Base-by-base conservation (phyloP, 2,113 vertebrate genomes). In the Otolemur garnettii region DNA sequence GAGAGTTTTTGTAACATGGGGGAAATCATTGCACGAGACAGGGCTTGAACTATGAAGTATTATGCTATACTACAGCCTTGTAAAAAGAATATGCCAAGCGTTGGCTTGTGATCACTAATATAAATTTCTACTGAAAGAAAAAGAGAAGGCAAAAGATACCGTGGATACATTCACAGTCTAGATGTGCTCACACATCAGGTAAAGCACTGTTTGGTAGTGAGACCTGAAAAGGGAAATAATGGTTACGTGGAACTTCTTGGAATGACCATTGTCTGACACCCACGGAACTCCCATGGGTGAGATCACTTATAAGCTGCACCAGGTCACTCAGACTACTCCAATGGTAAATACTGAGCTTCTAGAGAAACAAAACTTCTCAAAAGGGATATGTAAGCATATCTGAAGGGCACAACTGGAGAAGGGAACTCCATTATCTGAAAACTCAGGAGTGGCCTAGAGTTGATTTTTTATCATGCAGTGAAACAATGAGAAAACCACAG, bases 21-120 rank as follows among this genome's bases (percentile, higher is more conserved):
- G 68, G 22, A 64, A 28, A 24, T 7, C 53, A 94, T 0, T 62
- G 72, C 90, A 22, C 59, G 81, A 66, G 9, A 21, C 0, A 15
- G 55, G 35, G 59, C 59, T 72, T 81, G 90, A 91, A 93, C 55
- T 92, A 94, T 68, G 87, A 96, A 91, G 19, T 18, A 72, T 7
- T 42, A 15, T 24, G 18, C 7, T 42, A 15, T 24, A 22, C 3
- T 60, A 60, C 4, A 59, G 83, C 19, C 38, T 83, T 93, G 33
- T 66, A 66, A 45, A 86, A 87, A 92, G 59, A 74, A 86, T 42
- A 92, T 33, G 30, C 38, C 42, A 45, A 72, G 68, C 4, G 4
- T 78, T 64, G 42, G 9, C 38, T 35, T 75, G 30, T 77, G 55
- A 80, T 77, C 62, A 62, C 14, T 33, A 24, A 78, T 21, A 68